Base-by-base conservation (phyloP, 2,797 vertebrate species). In the Rousettus madagascariensis region DNA sequence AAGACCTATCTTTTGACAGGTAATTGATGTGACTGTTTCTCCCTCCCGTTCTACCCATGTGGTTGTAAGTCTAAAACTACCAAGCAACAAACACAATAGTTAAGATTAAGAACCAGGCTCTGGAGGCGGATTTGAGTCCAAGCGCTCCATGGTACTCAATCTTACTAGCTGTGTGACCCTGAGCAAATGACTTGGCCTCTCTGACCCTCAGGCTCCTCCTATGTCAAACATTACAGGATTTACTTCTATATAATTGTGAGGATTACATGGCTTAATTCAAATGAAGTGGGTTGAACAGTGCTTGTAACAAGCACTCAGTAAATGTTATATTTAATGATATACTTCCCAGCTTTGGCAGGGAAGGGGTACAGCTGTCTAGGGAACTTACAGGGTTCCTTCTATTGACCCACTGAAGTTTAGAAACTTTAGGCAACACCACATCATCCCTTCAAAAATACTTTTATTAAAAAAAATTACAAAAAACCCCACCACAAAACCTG, bases 401-500 rank as follows among this genome's bases (percentile, higher is more conserved):
- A 55, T 6, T 41, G 69, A 36, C 26, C 79, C 22, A 78, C 20
- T 59, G 28, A 94, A 28, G 13, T 87, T 89, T 46, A 96, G 61
- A 95, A 46, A 95, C 30, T 92, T 79, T n/a, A 94, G 80, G 38
- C 79, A 93, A 68, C 33, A 92, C 2, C n/a, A 82, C 33, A 92
- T 2, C 36, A 82, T 9, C 86, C 41, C 61, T 96, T 96, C 94
- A 92, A 96, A 97, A 97, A 94, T 86, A 94, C 4, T 95, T 97
- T 97, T 97, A 96, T 97, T 97, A 30, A 69, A 90, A 93, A 75
- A 83, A 72, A 43, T 90, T 92, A 95, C 57, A 94, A 65, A 53
- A 69, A 79, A 87, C 80, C 95, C 80, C 95, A 95, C 95, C 96
- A 95, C 77, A 96, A 96, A 97, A 92, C 95, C 95, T 17, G 85